Evolutionary conservation across 2,888 invertebrate genomes (phyloP).

Genomic region (Nycteola revayana): DNA sequence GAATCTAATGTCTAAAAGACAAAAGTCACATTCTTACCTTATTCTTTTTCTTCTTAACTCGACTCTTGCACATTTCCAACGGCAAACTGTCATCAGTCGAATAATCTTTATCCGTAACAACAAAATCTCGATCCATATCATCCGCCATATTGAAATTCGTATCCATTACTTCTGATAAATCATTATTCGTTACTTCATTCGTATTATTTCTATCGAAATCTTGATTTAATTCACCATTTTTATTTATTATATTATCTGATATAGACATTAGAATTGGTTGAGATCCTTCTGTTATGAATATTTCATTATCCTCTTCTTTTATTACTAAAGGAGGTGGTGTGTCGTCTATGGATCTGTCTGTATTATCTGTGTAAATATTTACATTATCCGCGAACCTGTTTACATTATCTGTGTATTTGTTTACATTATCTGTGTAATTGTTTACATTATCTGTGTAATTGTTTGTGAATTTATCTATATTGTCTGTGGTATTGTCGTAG

Average conservation of each 20-base stretch:
- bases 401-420: background rate
- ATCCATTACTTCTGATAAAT: constrained; percentile 1
- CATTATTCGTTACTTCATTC: no score
- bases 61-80: constrained; percentile 38
- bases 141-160: constrained; percentile 5
- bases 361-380: background rate
- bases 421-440: no score
- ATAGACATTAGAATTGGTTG: background rate
- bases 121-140: constrained; percentile 19
- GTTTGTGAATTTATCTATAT: no score
- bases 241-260: no score
- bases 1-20: no score
- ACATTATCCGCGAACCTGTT: background rate
- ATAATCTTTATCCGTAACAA: constrained; percentile 30
- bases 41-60: constrained; percentile 19
- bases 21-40: no score
- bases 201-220: constrained; percentile 16
- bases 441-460: no score
- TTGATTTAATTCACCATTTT: no score
- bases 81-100: constrained; percentile 57
- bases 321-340: constrained; percentile 16
- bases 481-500: constrained; percentile 6
- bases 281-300: constrained; percentile 27
- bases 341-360: constrained; percentile 9
- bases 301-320: constrained; percentile 31